A percentile compares a stretch with the other conserved stretches of the same genome.
These are phyloP conservation scores for Graphium colonna DNA, from an alignment of 2,888 invertebrate genomes.

Conservation along the genomic window DNA sequence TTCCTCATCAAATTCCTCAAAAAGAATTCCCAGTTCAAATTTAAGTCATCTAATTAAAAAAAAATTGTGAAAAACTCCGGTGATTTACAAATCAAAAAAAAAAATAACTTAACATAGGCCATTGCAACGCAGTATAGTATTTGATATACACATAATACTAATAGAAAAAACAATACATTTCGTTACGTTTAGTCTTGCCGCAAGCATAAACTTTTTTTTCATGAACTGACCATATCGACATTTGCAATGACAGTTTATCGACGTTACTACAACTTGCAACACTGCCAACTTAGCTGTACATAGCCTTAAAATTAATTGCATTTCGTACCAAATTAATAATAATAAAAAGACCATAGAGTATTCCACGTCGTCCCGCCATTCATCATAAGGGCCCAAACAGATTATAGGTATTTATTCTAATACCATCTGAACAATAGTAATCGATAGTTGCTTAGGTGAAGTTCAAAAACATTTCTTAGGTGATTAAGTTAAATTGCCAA, in stretches of 20 bases:
- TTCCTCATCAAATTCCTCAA: not conserved
- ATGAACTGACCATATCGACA: too few species aligned
- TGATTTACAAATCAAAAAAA: not conserved
- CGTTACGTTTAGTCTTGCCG: slow-evolving; percentile 29
- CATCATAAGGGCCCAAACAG: slow-evolving; percentile 22
- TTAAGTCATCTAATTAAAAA: not conserved
- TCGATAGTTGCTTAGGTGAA: slow-evolving; percentile 9
- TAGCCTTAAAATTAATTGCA: too few species aligned
- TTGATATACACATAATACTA: not conserved
- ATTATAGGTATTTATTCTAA: slow-evolving; percentile 22
- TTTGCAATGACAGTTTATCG: too few species aligned
- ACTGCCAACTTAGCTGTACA: not conserved
- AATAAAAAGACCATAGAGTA: not conserved
- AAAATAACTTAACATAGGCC: slow-evolving; percentile 32
- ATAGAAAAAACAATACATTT: too few species aligned
- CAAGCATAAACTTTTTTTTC: too few species aligned
- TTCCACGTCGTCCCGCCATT: slow-evolving; percentile 5
- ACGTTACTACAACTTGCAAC: not conserved
- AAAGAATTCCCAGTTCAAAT: not conserved
- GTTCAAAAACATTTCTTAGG: slow-evolving; percentile 11
- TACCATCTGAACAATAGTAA: slow-evolving; percentile 1
- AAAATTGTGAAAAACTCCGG: too few species aligned
- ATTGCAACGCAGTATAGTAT: slow-evolving; percentile 40
- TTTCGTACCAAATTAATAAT: slow-evolving; percentile 2
- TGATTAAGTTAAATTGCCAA: slow-evolving; percentile 21